Evolutionary conservation across 2,113 vertebrate species (phyloP).

Genomic region (Paratilapia polleni): DNA sequence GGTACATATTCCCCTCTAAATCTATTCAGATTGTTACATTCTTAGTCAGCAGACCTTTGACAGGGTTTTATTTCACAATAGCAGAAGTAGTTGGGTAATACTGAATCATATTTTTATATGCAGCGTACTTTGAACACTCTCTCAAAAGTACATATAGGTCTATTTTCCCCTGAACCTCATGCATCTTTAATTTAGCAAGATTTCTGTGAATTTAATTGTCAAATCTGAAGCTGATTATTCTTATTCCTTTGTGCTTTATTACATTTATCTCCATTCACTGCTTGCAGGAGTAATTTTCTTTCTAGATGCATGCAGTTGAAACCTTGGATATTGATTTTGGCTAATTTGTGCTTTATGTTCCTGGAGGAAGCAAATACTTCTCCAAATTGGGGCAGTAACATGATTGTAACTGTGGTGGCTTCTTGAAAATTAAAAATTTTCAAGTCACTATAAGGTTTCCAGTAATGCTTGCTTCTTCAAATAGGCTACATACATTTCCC

Average conservation of each 20-base stretch:
- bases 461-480: not conserved
- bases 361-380: not conserved
- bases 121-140: not conserved
- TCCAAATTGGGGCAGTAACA: not conserved
- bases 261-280: not conserved
- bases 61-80: not conserved
- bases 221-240: not conserved
- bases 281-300: fast-evolving
- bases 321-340: not conserved
- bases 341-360: not conserved
- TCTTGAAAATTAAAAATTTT: not conserved
- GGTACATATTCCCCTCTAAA: not conserved
- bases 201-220: not conserved
- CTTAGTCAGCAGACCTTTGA: not conserved
- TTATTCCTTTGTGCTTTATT: not conserved
- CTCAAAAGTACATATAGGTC: not conserved
- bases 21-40: not conserved
- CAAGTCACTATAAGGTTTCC: not conserved
- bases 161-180: not conserved
- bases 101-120: not conserved
- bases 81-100: not conserved
- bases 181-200: not conserved
- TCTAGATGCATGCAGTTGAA: fast-evolving
- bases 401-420: not conserved
- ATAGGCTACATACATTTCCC: not conserved